Evolutionary conservation across 2,113 vertebrate species (phyloP).

Genomic region (Colius striatus): DNA sequence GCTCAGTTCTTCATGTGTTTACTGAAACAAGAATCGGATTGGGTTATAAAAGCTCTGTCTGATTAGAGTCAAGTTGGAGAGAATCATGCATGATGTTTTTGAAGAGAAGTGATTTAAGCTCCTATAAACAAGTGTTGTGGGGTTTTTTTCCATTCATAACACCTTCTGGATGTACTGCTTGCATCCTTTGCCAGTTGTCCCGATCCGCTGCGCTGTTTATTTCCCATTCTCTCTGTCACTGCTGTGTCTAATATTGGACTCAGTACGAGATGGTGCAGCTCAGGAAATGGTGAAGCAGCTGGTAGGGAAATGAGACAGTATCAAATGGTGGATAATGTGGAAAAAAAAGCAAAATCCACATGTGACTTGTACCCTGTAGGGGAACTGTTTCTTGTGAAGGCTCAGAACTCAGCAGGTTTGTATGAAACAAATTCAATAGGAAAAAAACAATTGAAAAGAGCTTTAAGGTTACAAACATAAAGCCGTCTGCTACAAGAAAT

Average conservation of each 20-base stretch:
- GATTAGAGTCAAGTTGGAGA: background rate
- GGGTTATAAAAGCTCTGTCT: background rate
- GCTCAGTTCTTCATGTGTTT: background rate
- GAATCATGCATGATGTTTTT: background rate
- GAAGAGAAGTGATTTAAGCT: background rate
- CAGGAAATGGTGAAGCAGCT: constrained; percentile 37
- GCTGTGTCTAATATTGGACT: constrained; percentile 15
- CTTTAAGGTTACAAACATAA: background rate
- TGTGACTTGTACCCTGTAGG: background rate
- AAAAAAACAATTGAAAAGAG: background rate
- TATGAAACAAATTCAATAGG: background rate
- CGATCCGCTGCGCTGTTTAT: constrained; percentile 15
- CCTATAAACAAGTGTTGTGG: background rate
- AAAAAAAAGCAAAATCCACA: background rate
- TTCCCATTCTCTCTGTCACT: constrained; percentile 25
- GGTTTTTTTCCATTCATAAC: background rate
- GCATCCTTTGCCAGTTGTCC: constrained; percentile 1
- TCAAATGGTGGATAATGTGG: background rate
- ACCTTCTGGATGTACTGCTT: background rate
- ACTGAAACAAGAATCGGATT: fast-evolving
- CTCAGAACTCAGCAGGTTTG: background rate
- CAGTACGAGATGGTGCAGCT: constrained; percentile 3
- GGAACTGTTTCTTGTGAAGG: background rate
- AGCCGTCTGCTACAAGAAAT: background rate
- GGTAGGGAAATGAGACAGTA: constrained; percentile 39